A percentile compares a stretch with the other conserved stretches of the same genome.
phyloP scores from a whole-genome alignment of 2,113 vertebrate species.

The Thomomys bottae region DNA sequence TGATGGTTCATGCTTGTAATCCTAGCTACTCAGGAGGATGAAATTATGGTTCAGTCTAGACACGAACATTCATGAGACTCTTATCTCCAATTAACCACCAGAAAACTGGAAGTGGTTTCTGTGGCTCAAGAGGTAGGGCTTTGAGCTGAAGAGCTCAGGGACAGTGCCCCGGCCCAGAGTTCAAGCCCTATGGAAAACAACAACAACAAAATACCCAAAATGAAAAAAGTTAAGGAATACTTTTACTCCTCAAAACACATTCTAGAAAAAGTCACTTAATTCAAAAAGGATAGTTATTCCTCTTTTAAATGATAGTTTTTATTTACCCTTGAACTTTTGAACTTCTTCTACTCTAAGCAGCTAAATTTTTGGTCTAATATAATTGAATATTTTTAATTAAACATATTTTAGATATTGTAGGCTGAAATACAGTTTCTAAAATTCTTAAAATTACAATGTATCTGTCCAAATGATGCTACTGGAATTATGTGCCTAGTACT shows the following conservation, averaged over 20 bases:
- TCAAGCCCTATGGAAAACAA: too few relatives aligned
- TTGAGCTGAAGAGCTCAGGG: too few relatives aligned
- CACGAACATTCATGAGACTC: too few relatives aligned
- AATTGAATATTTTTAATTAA: background rate
- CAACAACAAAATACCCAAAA: too few relatives aligned
- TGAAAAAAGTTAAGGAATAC: too few relatives aligned
- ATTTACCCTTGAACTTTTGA: background rate
- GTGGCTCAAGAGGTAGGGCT: too few relatives aligned
- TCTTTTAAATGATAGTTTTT: background rate
- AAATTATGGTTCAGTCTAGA: too few relatives aligned
- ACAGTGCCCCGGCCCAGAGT: too few relatives aligned
- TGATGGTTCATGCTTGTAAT: too few relatives aligned
- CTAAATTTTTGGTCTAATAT: background rate
- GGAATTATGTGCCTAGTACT: background rate
- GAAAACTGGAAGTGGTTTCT: too few relatives aligned
- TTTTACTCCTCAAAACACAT: background rate
- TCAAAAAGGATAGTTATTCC: background rate
- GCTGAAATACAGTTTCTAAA: conserved; percentile 19
- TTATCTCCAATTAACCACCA: too few relatives aligned
- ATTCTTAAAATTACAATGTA: background rate
- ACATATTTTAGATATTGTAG: background rate
- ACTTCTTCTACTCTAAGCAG: background rate
- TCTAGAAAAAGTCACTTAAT: background rate
- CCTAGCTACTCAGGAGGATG: too few relatives aligned
- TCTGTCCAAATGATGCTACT: background rate